phyloP scores from a whole-genome alignment of 2,113 vertebrate species.

The Leucopsar rothschildi region DNA sequence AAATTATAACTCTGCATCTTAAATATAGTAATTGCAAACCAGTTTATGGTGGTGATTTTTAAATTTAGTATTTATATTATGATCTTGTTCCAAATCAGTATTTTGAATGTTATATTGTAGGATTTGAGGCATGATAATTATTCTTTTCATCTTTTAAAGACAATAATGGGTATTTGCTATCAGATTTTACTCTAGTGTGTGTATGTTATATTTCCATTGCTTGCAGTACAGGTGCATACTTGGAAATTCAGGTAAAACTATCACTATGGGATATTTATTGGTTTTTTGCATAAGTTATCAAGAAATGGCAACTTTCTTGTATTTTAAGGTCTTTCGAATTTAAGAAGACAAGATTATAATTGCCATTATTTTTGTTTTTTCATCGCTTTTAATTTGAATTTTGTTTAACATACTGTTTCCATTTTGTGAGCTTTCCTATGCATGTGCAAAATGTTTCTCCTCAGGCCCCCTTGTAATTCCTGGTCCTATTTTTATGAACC shows the following conservation, averaged over 20 bases:
- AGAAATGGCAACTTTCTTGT: background rate
- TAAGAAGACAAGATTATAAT: background rate
- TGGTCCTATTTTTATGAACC: constrained; percentile 98
- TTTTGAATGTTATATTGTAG: background rate
- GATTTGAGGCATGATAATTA: background rate
- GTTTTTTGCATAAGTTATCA: background rate
- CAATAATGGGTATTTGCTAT: background rate
- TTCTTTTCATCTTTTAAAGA: background rate
- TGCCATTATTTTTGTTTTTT: constrained; percentile 15
- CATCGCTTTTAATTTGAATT: constrained; percentile 77
- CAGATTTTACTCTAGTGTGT: background rate
- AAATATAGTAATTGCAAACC: background rate
- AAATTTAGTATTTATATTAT: background rate
- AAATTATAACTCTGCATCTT: background rate
- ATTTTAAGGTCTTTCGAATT: background rate
- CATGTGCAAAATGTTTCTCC: constrained; percentile 99
- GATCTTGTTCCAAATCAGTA: background rate
- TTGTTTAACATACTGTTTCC: constrained; percentile 75
- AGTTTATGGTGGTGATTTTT: background rate
- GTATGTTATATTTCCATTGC: background rate
- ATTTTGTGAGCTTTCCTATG: constrained; percentile 95
- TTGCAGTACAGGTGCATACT: background rate
- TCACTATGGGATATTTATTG: background rate
- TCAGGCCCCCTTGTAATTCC: constrained; percentile 98
- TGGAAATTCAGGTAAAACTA: background rate